These are phyloP conservation scores for Taphrorychus bicolor DNA, from an alignment of 2,888 invertebrate species.

Conservation along the genomic window DNA sequence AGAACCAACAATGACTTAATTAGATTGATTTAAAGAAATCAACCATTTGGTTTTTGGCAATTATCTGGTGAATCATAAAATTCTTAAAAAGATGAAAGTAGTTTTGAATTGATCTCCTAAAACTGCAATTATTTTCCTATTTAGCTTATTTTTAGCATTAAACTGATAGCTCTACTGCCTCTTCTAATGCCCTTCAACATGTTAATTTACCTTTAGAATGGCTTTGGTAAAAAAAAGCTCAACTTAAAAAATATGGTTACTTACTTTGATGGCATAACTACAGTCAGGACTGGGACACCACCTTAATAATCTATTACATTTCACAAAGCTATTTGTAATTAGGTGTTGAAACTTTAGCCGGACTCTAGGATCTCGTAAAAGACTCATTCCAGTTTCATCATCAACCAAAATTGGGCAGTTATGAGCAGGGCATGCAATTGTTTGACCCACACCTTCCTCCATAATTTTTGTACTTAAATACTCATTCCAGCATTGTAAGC, in stretches of 20 bases:
- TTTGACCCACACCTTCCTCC: conserved; percentile 96
- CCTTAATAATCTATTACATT: conserved; percentile 94
- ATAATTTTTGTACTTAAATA: conserved; percentile 98
- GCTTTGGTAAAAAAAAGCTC: not conserved
- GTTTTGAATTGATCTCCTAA: no score
- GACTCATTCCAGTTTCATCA: conserved; percentile 94
- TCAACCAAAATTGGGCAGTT: conserved; percentile 97
- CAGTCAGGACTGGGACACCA: conserved; percentile 99
- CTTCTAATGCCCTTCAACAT: no score
- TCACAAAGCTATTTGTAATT: conserved; percentile 98
- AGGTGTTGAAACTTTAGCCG: conserved; percentile 95
- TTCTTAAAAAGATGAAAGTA: no score
- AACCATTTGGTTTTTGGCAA: no score
- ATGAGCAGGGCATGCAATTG: conserved; percentile 96
- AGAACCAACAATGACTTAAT: no score
- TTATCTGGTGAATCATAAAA: no score
- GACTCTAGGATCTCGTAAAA: conserved; percentile 85
- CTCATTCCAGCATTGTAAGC: conserved; percentile 94
- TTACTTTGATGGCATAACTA: conserved; percentile 87
- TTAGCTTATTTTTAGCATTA: no score
- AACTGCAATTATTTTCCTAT: no score
- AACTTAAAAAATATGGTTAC: not conserved
- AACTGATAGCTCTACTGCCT: no score
- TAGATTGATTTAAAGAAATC: no score
- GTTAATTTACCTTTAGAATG: no score